Evolutionary conservation across 2,888 invertebrate genomes (phyloP).

Genomic region (Chloroclysta siterata): DNA sequence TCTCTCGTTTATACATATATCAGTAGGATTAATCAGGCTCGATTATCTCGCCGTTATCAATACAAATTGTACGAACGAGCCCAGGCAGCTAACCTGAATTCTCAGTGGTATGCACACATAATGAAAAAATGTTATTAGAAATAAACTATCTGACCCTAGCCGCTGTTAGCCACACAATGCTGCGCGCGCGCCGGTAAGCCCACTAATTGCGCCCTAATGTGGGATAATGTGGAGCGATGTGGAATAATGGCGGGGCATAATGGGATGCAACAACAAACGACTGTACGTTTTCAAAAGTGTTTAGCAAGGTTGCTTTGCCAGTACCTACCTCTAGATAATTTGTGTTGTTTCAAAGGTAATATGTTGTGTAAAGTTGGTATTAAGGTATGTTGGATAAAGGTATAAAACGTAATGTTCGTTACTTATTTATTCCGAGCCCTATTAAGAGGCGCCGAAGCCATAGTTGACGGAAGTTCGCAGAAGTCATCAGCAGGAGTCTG

Average conservation of each 20-base stretch:
- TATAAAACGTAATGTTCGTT: no score
- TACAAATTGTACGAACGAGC: no score
- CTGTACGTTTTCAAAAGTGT: not conserved
- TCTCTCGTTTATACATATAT: no score
- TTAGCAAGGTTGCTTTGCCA: constrained; percentile 1
- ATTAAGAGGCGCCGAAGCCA: no score
- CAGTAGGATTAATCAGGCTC: no score
- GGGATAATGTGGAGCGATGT: constrained; percentile 23
- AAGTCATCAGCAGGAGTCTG: no score
- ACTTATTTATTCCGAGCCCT: no score
- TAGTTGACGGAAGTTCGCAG: no score
- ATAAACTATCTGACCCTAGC: constrained; percentile 14
- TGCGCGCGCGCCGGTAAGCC: constrained; percentile 33
- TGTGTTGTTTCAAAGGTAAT: no score
- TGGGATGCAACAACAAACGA: constrained; percentile 17
- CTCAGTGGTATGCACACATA: not conserved
- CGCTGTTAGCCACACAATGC: constrained; percentile 13
- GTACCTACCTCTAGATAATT: not conserved
- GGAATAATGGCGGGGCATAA: constrained; percentile 22
- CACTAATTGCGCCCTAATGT: constrained; percentile 34
- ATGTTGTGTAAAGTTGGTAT: no score
- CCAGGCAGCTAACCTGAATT: not conserved
- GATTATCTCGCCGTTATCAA: no score
- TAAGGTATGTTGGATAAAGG: no score
- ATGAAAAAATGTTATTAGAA: constrained; percentile 5